These are phyloP conservation scores for Hemistola chrysoprasaria DNA, from an alignment of 2,888 invertebrate species.

Conservation along the genomic window DNA sequence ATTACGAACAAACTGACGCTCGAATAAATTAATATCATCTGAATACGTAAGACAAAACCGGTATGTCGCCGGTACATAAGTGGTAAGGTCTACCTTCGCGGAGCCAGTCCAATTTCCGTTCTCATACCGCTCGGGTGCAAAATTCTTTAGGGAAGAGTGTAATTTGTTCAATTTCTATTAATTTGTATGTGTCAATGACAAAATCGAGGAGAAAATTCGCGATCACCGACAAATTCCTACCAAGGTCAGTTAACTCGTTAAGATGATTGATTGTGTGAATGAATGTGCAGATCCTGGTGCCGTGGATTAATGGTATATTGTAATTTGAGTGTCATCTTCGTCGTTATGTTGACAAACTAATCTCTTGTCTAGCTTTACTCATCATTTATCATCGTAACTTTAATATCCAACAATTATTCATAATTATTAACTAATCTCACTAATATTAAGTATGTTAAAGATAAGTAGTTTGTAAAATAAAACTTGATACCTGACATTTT, in stretches of 20 bases:
- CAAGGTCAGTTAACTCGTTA: constrained; percentile 60
- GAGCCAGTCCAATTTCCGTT: constrained; percentile 49
- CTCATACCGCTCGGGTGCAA: constrained; percentile 52
- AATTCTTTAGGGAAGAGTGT: constrained; percentile 55
- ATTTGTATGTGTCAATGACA: constrained; percentile 80
- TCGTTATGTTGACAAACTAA: constrained; percentile 4
- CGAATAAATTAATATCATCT: constrained; percentile 10
- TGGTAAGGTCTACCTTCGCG: constrained; percentile 31
- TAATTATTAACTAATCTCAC: too few species aligned
- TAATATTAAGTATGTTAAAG: too few species aligned
- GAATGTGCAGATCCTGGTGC: constrained; percentile 2
- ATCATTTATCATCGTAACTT: too few species aligned
- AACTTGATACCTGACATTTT: too few species aligned
- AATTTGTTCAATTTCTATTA: constrained; percentile 55
- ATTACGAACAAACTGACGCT: constrained; percentile 9
- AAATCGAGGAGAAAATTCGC: constrained; percentile 78
- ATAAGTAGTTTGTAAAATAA: too few species aligned
- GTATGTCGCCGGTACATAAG: constrained; percentile 48
- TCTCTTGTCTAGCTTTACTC: neutral
- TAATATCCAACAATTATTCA: too few species aligned
- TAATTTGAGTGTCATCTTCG: constrained; percentile 7
- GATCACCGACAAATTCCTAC: constrained; percentile 79
- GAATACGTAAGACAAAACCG: constrained; percentile 36
- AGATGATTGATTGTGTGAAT: constrained; percentile 10
- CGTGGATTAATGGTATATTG: too few species aligned